Evolutionary conservation across 2,888 invertebrate species (phyloP), one percentile per base, ranked within the genome.

Genomic region (Smittia aterrima): DNA sequence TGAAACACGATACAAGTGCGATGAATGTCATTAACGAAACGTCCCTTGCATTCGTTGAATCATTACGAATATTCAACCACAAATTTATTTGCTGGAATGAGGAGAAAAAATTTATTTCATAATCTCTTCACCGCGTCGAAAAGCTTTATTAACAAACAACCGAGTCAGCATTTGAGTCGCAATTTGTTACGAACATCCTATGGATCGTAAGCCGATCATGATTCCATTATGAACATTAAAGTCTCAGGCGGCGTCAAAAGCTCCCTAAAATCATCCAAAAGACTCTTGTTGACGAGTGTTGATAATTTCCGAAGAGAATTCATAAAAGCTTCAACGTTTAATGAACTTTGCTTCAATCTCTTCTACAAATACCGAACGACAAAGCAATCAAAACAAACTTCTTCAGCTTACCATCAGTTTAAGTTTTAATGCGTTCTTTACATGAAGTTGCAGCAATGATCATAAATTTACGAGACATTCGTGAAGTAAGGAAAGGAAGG

Each of bases 371-470:
- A 32, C 4, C 47, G 11, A n/a, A 58, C 22, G 18, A 58, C 22
- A 11, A 22, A 58, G 9, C 13, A 7, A 58, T 22, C 58, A 13
- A 58, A 58, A 58, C 22, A 22, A 58, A 47, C 11, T 47, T n/a
- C 58, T 58, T 2, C 58, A 58, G 58, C 58, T 58, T 58, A 13
- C 64, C n/a, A 64, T 1, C 25, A 64, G 24, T 64, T 64, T 22
- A 64, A 64, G 64, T 64, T 64, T 53, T 53, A 53, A 25, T 53
- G 47, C 68, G 18, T 27, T 22, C 47, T 40, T 70, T 25, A 25
- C 47, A 70, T 70, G 68, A 47, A 70, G 22, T 11, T 53, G 53
- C n/a, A 67, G 68, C 68, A 38, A 70, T 70, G 47, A 70, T 25
- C 18, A 53, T 70, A 70, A 70, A 70, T 70, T 70, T 53, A 13